Evolutionary conservation across 2,797 vertebrate species (phyloP), one percentile per base, ranked within the genome.

Genomic region (Luscinia luscinia): DNA sequence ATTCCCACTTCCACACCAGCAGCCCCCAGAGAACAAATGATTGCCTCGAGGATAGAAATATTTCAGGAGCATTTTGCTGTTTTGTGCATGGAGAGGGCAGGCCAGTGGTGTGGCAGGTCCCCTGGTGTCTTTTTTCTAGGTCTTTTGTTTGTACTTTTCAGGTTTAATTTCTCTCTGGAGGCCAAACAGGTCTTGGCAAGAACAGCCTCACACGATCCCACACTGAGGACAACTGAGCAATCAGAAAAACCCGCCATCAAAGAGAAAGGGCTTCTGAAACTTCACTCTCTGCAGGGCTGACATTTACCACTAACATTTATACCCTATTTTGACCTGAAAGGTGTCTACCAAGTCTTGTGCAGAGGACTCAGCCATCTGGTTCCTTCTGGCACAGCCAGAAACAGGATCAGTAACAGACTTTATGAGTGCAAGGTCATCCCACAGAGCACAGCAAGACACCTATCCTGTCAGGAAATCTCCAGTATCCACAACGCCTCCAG

Each of bases 1-100:
- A 8, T 61, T 64, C 67, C 12, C 66, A 17, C 9, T 28, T 43
- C 23, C 16, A 20, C 1, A 3, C 14, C 8, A 2, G 69, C 51
- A 61, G 24, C 26, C 13, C 41, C 1, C 0, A 1, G n/a, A 36
- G 66, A 19, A 40, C 27, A 43, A 62, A 27, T 3, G 1, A 4
- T 32, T 36, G 22, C 34, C 21, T 48, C 16, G 1, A 5, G 19
- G 17, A 57, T 2, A 1, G 61, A 70, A 74, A 54, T 15, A 49
- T 41, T 34, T 80, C 45, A 59, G 49, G n/a, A 72, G 7, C 16
- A 36, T 57, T 68, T 64, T 41, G 23, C 30, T 0, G 0, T 24
- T 54, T n/a, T 12, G 15, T 38, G n/a, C 13, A 30, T 5, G 27
- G 38, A 57, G 61, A 89, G 74, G 19, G 20, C 8, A 90, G 48